Evolutionary conservation across 1,140 invertebrate genomes (phyloP).

Genomic region (Pogonus chalceus): DNA sequence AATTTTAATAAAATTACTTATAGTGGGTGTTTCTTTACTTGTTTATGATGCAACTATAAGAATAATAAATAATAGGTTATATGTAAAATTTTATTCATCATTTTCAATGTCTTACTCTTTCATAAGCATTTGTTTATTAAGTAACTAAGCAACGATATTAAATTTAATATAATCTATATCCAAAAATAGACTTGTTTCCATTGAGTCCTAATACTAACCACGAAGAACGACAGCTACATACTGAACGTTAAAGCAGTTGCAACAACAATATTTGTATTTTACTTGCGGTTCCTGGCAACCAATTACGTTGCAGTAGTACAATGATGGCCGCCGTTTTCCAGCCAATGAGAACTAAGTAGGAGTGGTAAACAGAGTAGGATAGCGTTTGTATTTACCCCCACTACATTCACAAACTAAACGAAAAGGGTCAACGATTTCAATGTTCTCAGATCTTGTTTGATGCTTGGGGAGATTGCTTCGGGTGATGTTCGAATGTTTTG

Average conservation of each 20-base stretch:
- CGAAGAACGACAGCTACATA: not conserved
- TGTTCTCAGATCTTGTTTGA: not conserved
- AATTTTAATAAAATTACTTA: too few relatives aligned
- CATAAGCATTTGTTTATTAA: not conserved
- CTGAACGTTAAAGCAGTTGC: not conserved
- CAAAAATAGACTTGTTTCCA: not conserved
- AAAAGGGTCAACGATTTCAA: not conserved
- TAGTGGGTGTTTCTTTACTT: too few relatives aligned
- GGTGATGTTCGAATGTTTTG: not conserved
- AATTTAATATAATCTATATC: not conserved
- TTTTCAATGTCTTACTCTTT: not conserved
- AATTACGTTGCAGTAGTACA: not conserved
- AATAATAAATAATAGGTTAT: too few relatives aligned
- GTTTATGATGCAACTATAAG: too few relatives aligned
- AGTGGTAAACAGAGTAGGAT: not conserved
- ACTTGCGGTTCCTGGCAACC: not conserved
- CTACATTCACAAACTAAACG: not conserved
- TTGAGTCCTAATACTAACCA: not conserved
- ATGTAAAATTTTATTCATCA: too few relatives aligned
- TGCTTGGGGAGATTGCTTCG: not conserved
- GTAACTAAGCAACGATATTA: not conserved
- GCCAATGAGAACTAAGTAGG: not conserved
- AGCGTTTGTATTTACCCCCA: not conserved
- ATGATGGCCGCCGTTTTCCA: not conserved
- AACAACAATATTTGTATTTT: not conserved